Conservation (phyloP, 2,888 invertebrate species). For the Dasysyrphus albostriatus region DNA sequence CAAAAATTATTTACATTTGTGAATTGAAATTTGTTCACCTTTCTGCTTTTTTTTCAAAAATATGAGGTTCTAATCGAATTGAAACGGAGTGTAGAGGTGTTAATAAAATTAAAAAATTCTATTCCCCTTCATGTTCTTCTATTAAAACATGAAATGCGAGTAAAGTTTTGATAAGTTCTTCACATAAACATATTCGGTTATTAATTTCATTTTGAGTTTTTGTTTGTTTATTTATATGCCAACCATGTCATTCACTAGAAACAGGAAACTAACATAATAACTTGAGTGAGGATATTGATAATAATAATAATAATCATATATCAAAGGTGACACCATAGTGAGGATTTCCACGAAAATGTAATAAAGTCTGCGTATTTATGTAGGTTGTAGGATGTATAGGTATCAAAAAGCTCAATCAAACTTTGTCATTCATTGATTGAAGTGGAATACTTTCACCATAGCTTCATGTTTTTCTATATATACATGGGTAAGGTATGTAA, state of each 20-base stretch:
- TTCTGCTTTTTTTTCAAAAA: too few relatives aligned
- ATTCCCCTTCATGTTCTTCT: not conserved
- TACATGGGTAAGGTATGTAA: not conserved
- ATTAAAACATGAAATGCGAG: not conserved
- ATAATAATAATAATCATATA: constrained; percentile 9
- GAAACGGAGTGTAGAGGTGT: constrained; percentile 9
- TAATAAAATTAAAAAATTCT: not conserved
- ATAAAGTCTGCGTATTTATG: not conserved
- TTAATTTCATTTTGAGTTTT: constrained; percentile 23
- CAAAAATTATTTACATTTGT: too few relatives aligned
- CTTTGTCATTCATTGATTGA: constrained; percentile 26
- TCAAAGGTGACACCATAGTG: constrained; percentile 19
- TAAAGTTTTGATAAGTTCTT: not conserved
- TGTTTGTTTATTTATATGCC: constrained; percentile 15
- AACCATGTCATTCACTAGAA: not conserved
- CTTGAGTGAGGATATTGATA: constrained; percentile 1
- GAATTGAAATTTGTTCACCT: too few relatives aligned
- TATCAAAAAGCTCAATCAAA: constrained; percentile 48
- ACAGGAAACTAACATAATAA: not conserved
- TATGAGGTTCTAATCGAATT: too few relatives aligned
- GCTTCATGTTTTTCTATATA: not conserved
- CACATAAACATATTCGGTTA: not conserved
- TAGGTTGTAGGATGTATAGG: too few relatives aligned
- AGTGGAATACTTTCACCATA: constrained; percentile 30
- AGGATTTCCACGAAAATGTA: not conserved